Conservation (phyloP, 2,797 vertebrate species). For the Crypturellus tataupa region DNA sequence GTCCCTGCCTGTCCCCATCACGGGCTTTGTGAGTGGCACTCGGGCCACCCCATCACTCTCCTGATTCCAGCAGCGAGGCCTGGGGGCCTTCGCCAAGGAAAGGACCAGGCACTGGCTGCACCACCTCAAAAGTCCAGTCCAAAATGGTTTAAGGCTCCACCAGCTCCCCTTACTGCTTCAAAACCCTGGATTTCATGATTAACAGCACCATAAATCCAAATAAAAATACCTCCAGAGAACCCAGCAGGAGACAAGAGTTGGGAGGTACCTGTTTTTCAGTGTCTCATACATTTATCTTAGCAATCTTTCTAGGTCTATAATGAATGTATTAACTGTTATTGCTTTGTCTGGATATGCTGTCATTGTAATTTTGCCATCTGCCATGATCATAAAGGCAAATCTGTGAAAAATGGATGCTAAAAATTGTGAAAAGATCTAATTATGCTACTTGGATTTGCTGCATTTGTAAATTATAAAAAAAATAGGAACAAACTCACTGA, state of each 20-base stretch:
- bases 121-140: neutral
- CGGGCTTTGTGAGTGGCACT: neutral
- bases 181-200: neutral
- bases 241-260: neutral
- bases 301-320: neutral
- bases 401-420: neutral
- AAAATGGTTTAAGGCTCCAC: neutral
- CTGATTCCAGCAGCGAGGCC: neutral
- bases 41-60: neutral
- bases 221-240: neutral
- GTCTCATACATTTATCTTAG: neutral
- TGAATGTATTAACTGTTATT: neutral
- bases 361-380: neutral
- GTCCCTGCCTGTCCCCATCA: neutral
- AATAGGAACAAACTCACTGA: constrained; percentile 58
- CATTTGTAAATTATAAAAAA: constrained; percentile 34
- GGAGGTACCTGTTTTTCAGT: neutral
- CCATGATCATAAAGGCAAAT: constrained; percentile 3
- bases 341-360: neutral
- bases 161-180: neutral
- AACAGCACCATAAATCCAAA: neutral
- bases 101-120: neutral
- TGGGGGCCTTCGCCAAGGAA: neutral
- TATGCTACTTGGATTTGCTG: constrained; percentile 55
- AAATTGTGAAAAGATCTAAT: constrained; percentile 25